These are phyloP conservation scores for Etia nguti DNA, from an alignment of 2,113 vertebrate species.

Conservation along the genomic window DNA sequence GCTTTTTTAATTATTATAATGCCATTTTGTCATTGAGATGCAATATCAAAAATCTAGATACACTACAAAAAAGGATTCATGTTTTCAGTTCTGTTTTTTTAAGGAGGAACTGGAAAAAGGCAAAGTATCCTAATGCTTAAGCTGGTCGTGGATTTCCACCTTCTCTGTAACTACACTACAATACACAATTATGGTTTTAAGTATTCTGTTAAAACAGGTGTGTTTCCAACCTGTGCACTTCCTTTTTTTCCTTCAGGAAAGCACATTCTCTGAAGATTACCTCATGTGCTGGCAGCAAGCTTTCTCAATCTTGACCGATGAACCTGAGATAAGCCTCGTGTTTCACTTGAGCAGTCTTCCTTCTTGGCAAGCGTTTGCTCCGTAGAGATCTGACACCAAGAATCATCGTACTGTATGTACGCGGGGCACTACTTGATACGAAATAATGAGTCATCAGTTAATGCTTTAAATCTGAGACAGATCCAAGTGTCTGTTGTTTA, in stretches of 20 bases:
- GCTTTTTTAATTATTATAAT: not conserved
- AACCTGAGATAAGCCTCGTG: not conserved
- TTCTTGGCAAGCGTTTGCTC: not conserved
- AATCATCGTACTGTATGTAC: not conserved
- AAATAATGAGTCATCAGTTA: slow-evolving; percentile 26
- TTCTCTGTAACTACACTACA: not conserved
- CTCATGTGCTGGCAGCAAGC: not conserved
- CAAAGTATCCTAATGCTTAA: not conserved
- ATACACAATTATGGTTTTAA: not conserved
- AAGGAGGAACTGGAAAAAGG: not conserved
- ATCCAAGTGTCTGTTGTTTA: not conserved
- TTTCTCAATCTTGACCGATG: not conserved
- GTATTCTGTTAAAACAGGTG: not conserved
- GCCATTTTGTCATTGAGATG: not conserved
- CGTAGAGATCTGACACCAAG: not conserved
- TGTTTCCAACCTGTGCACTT: not conserved
- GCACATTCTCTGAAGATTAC: not conserved
- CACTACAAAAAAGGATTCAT: not conserved
- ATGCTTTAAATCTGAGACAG: slow-evolving; percentile 3
- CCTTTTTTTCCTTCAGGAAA: not conserved
- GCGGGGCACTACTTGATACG: not conserved
- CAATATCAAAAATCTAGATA: not conserved
- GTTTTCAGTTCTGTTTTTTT: not conserved
- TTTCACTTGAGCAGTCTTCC: not conserved
- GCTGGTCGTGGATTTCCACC: not conserved